A percentile compares a stretch with the other conserved stretches of the same genome.
Conservation (phyloP, 2,113 vertebrate genomes). For the Anser brachyrhynchus region DNA sequence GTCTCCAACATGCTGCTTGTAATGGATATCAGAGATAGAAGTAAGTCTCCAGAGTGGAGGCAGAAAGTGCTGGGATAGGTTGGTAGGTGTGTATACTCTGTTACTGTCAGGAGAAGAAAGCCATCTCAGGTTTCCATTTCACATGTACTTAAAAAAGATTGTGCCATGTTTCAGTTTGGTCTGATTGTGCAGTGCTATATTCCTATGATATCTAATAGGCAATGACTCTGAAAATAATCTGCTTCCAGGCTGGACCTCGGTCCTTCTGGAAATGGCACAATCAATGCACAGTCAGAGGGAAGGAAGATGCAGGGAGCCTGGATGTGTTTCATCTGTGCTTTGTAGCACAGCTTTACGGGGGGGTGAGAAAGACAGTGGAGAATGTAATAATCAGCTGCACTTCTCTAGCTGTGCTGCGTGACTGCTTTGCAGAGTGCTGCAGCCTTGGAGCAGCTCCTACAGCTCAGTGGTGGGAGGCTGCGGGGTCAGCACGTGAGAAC, state of each 20-base stretch:
- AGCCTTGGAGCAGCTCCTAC: neutral
- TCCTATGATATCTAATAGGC: neutral
- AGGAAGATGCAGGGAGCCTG: neutral
- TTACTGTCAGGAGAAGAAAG: conserved; percentile 22
- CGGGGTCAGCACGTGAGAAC: neutral
- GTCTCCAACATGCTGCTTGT: neutral
- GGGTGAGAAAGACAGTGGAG: neutral
- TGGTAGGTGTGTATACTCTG: neutral
- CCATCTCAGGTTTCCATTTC: conserved; percentile 22
- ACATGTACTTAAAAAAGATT: neutral
- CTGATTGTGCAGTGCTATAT: neutral
- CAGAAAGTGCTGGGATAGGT: conserved; percentile 7
- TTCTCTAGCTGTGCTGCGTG: neutral
- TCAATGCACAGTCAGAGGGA: neutral
- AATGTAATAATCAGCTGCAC: neutral
- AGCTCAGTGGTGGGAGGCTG: neutral
- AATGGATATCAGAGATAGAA: neutral
- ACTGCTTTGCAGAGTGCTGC: neutral
- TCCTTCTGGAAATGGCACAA: neutral
- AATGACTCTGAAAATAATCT: neutral
- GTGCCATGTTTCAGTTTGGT: neutral
- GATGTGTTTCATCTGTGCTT: neutral
- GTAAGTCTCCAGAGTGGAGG: conserved; percentile 8
- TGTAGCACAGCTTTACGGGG: neutral
- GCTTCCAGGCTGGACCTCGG: neutral